Evolutionary conservation across 2,888 invertebrate genomes (phyloP).

Genomic region (Imbricaverruca yamaguchii): DNA sequence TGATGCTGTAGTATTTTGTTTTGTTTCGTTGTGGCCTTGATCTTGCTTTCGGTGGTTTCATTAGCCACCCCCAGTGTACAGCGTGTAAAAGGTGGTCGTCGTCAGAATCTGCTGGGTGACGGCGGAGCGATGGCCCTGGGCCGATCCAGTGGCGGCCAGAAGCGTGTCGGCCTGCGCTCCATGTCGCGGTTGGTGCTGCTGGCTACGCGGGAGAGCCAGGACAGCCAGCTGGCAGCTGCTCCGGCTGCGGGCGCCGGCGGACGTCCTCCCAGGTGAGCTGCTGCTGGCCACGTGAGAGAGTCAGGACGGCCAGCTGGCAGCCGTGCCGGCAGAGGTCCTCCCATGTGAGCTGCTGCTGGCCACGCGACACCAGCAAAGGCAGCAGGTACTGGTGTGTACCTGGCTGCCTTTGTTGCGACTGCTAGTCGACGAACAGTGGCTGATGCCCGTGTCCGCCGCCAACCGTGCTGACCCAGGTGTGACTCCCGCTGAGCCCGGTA

Average conservation of each 20-base stretch:
- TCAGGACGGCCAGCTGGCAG: not conserved
- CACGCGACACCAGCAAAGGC: not conserved
- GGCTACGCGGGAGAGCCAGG: not conserved
- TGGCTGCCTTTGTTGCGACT: not conserved
- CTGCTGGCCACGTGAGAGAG: not conserved
- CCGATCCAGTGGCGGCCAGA: not conserved
- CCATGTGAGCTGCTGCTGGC: not conserved
- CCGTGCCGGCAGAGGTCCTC: not conserved
- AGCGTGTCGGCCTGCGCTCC: slow-evolving; percentile 6
- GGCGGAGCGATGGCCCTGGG: not conserved
- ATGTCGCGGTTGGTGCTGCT: slow-evolving; percentile 7
- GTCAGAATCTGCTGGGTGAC: not conserved
- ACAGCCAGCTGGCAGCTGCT: not conserved
- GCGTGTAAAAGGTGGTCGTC: too few species aligned
- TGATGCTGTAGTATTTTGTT: too few species aligned
- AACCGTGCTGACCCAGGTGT: too few species aligned
- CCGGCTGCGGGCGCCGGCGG: not conserved
- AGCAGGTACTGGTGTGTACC: not conserved
- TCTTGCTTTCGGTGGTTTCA: too few species aligned
- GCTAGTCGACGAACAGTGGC: too few species aligned
- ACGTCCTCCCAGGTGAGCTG: not conserved
- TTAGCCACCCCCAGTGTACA: too few species aligned
- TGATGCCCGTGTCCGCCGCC: too few species aligned
- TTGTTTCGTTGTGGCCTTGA: too few species aligned
- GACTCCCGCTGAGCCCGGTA: too few species aligned